Percentiles rank a stretch among this genome's conserved stretches.
Conservation (phyloP, 1,140 invertebrate genomes). For the Ridgeia piscesae region DNA sequence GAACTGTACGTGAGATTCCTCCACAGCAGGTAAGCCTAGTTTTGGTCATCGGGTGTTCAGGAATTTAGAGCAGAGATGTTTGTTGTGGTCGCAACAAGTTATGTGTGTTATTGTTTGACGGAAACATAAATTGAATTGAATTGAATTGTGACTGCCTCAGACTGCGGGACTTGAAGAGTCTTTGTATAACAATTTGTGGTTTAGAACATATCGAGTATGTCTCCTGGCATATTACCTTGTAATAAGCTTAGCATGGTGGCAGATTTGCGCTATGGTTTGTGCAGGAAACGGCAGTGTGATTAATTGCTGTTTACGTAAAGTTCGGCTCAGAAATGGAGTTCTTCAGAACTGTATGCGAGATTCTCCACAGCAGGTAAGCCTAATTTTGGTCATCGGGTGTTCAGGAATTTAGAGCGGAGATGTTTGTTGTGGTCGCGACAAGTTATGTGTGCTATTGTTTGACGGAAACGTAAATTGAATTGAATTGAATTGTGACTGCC, state of each 20-base stretch:
- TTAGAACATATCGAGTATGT: background rate
- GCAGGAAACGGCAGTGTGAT: background rate
- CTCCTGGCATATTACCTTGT: background rate
- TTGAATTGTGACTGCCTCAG: too few relatives aligned
- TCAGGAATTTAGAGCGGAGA: background rate
- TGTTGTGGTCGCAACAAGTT: too few relatives aligned
- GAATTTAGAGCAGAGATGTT: background rate
- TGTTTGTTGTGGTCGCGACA: too few relatives aligned
- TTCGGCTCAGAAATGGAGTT: background rate
- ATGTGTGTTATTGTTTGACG: background rate
- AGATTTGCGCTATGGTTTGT: background rate
- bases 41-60: background rate
- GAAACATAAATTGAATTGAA: background rate
- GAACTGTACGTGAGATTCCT: background rate
- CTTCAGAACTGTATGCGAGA: background rate
- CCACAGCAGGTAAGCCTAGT: background rate
- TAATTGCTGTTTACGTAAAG: background rate
- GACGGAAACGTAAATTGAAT: background rate
- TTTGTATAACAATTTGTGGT: background rate
- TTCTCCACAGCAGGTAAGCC: background rate
- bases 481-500: too few relatives aligned
- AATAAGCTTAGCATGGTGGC: background rate
- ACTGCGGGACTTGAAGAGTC: background rate
- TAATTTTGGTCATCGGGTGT: background rate
- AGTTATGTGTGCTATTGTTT: background rate